Evolutionary conservation across 2,888 invertebrate genomes (phyloP), one percentile per base, ranked within the genome.

Genomic region (Mantis religiosa): DNA sequence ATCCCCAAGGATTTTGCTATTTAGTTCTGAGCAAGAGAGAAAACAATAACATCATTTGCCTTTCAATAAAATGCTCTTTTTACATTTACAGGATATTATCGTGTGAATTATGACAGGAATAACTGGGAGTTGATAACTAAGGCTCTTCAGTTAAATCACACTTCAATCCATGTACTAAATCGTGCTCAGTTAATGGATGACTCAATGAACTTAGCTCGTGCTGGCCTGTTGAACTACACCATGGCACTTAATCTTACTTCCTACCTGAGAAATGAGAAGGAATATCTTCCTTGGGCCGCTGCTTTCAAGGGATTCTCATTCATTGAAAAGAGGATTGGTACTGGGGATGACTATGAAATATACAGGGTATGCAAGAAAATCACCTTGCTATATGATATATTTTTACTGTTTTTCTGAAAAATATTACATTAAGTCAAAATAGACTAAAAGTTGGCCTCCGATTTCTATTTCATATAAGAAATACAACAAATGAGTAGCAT

Each of bases 181-280:
- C 94, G 96, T 88, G 96, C 96, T 0, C 97, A 97, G 92, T 93
- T 97, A 0, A 94, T 97, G 14, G 96, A 97, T 91, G 97, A 97
- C 91, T 95, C 96, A 0, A 95, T 96, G 92, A 95, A 95, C 92
- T 92, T 96, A 14, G 96, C 96, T 25, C 94, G 95, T 91, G 94
- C 94, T 0, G 94, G 94, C 0, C 93, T 94, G 83, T 92, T 96
- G 0, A 93, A 95, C 91, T 96, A 96, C 92, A 93, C 93, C 85
- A 93, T 95, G 8, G 95, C 96, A 0, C 93, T 97, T 27, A 94
- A 95, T 3, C 91, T 97, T 30, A 95, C 96, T 12, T 94, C 94
- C 20, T 96, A 96, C 91, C 94, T 97, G 93, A 15, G 8, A 1
- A 94, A 95, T 0, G 96, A 96, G 91, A 93, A 93, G 9, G 95